A percentile compares a stretch with the other conserved stretches of the same genome.
Conservation (phyloP, 2,888 invertebrate genomes). For the Hirtodrosophila duncani region DNA sequence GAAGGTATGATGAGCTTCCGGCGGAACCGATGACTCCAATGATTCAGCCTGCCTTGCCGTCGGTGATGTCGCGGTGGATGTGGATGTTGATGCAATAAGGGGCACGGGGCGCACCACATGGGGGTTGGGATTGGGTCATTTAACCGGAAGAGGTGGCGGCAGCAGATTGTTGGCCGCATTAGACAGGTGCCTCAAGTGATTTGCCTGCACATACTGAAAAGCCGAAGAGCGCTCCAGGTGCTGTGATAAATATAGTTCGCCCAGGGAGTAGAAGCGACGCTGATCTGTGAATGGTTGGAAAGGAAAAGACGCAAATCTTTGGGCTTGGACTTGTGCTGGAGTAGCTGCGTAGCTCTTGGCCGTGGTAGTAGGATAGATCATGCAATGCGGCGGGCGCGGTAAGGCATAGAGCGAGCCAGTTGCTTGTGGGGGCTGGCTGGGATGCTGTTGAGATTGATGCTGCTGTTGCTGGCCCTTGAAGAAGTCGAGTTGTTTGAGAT, state of each 20-base stretch:
- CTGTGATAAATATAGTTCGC: slow-evolving; percentile 77
- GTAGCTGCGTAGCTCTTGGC: slow-evolving; percentile 45
- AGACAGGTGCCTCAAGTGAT: slow-evolving; percentile 67
- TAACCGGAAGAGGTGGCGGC: slow-evolving; percentile 67
- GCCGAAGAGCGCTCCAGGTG: slow-evolving; percentile 76
- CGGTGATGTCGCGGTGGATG: slow-evolving; percentile 29
- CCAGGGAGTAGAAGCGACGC: slow-evolving; percentile 75
- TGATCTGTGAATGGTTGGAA: slow-evolving; percentile 75
- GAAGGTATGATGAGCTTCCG: slow-evolving; percentile 37
- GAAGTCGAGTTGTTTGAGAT: slow-evolving; percentile 71
- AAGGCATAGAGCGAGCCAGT: slow-evolving; percentile 23
- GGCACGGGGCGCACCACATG: slow-evolving; percentile 77
- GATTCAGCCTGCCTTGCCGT: slow-evolving; percentile 6
- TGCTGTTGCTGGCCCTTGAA: slow-evolving; percentile 49
- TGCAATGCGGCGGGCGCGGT: slow-evolving; percentile 51
- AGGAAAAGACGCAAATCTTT: slow-evolving; percentile 70
- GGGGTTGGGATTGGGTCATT: slow-evolving; percentile 75
- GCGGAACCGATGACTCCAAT: slow-evolving; percentile 1
- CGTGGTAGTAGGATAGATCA: slow-evolving; percentile 34
- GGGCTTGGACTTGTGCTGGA: no score
- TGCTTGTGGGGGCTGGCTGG: slow-evolving; percentile 14
- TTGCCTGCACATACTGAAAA: slow-evolving; percentile 77
- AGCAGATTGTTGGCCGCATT: slow-evolving; percentile 58
- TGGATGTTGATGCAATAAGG: slow-evolving; percentile 69
- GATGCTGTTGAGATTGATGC: slow-evolving; percentile 28